These are phyloP conservation scores for Sebastes paucispinis DNA, from an alignment of 2,797 vertebrate species.

Conservation along the genomic window DNA sequence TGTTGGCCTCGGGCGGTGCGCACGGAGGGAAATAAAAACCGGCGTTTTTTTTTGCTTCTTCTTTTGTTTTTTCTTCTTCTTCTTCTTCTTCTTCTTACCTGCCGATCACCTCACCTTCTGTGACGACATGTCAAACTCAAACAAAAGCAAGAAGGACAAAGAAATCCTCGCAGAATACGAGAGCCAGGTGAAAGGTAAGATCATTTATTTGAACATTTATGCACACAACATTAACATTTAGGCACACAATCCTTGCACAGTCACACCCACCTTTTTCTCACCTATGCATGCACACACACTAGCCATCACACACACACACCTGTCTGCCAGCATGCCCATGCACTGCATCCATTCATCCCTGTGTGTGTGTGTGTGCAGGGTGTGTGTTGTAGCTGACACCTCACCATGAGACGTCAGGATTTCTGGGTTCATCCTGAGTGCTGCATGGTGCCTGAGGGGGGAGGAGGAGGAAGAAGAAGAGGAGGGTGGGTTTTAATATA, in stretches of 20 bases:
- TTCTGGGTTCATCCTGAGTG: conserved; percentile 79
- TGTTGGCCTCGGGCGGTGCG: conserved; percentile 72
- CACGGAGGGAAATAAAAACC: conserved; percentile 48
- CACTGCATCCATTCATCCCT: conserved; percentile 10
- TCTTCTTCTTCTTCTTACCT: conserved; percentile 30
- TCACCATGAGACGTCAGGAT: conserved; percentile 71
- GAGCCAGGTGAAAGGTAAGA: conserved; percentile 94
- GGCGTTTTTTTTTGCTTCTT: background rate
- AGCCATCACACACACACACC: conserved; percentile 31
- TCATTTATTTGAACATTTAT: background rate
- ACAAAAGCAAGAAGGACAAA: conserved; percentile 96
- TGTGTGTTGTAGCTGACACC: conserved; percentile 63
- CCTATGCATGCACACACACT: conserved; percentile 10
- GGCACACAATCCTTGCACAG: background rate
- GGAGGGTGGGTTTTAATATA: background rate
- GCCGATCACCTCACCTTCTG: conserved; percentile 27
- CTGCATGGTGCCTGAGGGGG: conserved; percentile 71
- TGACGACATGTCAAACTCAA: conserved; percentile 89
- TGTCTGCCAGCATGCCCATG: conserved; percentile 34
- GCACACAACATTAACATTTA: background rate
- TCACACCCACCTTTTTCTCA: conserved; percentile 49
- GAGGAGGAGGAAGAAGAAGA: conserved; percentile 20
- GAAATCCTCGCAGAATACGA: conserved; percentile 96
- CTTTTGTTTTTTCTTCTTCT: background rate
- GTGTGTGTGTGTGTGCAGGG: background rate